Percentiles rank a stretch among this genome's conserved stretches.
Conservation (phyloP, 2,113 vertebrate species). For the Ceyx melanurus region DNA sequence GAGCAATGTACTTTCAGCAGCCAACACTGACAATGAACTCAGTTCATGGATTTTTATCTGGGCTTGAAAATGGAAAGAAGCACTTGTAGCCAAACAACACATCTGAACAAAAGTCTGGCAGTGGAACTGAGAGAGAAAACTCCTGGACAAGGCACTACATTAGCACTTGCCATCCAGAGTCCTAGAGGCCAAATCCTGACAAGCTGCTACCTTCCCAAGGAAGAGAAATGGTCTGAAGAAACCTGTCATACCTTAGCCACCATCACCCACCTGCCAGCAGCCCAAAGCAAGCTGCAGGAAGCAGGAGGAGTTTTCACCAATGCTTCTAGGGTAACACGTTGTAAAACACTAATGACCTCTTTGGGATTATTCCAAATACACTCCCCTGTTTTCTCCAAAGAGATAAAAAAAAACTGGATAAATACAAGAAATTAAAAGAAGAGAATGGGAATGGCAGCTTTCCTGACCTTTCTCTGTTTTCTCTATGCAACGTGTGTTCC, state of each 20-base stretch:
- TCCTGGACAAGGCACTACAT: neutral
- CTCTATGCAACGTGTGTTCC: neutral
- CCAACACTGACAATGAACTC: neutral
- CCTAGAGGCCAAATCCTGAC: neutral
- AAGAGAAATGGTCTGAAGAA: neutral
- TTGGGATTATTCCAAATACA: neutral
- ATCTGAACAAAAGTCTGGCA: neutral
- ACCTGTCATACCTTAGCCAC: neutral
- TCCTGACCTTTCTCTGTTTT: neutral
- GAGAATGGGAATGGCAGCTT: neutral
- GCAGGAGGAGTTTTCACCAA: neutral
- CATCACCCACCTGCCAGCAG: neutral
- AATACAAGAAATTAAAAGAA: neutral
- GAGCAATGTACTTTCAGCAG: neutral
- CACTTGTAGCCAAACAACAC: neutral
- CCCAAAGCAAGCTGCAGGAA: neutral
- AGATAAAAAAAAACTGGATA: neutral
- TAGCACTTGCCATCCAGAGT: neutral
- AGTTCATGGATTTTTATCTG: neutral
- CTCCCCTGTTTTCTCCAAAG: neutral
- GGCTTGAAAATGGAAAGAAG: neutral
- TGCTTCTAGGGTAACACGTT: neutral
- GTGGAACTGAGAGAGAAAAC: neutral
- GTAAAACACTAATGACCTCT: neutral
- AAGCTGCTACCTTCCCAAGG: neutral